Conservation (phyloP, 2,888 invertebrate species). For the Lasioglossum pauxillum region DNA sequence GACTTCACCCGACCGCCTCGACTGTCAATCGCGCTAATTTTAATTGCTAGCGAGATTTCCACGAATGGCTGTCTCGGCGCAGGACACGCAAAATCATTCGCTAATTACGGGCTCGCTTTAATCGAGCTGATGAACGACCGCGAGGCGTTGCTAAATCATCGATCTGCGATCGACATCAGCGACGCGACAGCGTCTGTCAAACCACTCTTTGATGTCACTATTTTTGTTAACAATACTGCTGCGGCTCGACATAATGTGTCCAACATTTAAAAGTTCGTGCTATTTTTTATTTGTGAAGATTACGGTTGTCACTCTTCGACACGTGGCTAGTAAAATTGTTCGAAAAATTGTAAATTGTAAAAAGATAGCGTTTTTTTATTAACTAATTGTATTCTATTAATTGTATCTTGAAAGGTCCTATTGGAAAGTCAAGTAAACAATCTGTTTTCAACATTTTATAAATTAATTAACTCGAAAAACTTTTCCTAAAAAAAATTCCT, state of each 20-base stretch:
- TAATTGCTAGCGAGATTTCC: neutral
- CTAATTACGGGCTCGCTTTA: neutral
- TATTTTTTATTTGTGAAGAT: too few relatives aligned
- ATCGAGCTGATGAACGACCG: neutral
- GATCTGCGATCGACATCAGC: conserved; percentile 12
- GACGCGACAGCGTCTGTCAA: neutral
- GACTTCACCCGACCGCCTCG: neutral
- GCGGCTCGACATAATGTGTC: neutral
- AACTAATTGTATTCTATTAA: too few relatives aligned
- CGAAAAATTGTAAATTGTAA: too few relatives aligned
- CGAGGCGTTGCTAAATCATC: neutral
- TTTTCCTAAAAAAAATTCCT: too few relatives aligned
- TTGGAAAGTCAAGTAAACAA: too few relatives aligned
- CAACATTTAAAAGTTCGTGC: too few relatives aligned
- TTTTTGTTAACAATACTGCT: neutral
- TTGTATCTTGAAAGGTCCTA: too few relatives aligned
- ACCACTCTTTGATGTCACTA: neutral
- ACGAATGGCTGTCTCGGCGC: neutral
- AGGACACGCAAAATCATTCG: conserved; percentile 1
- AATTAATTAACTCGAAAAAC: too few relatives aligned
- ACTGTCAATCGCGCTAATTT: conserved; percentile 18
- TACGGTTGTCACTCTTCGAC: too few relatives aligned
- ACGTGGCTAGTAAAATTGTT: too few relatives aligned
- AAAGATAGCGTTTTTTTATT: too few relatives aligned
- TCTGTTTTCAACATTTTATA: too few relatives aligned